phyloP scores from a whole-genome alignment of 1,140 invertebrate species.

The Leptonema lineaticorne region DNA sequence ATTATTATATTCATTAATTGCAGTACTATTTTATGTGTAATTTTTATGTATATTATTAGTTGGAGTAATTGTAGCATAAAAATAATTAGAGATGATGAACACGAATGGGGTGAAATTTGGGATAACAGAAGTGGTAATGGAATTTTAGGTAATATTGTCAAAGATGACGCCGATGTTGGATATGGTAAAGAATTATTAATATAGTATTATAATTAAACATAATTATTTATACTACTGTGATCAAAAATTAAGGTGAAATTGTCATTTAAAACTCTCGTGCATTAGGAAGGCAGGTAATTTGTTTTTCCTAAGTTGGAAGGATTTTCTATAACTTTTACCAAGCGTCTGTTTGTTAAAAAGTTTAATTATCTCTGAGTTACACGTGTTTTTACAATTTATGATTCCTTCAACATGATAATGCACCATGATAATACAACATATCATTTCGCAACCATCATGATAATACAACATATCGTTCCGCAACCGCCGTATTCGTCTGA shows the following conservation, averaged over 20 bases:
- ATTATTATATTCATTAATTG: not conserved
- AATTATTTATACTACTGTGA: too few species aligned
- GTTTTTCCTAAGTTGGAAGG: not conserved
- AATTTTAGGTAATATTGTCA: conserved; percentile 58
- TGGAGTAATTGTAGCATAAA: conserved; percentile 56
- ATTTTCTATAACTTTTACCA: too few species aligned
- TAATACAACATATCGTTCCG: too few species aligned
- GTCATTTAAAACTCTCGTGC: too few species aligned
- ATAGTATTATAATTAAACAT: not conserved
- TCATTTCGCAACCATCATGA: too few species aligned
- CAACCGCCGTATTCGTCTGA: too few species aligned
- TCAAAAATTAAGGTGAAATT: too few species aligned
- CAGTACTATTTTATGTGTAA: conserved; percentile 6
- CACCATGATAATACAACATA: too few species aligned
- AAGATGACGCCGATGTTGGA: conserved; percentile 60
- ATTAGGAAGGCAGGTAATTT: not conserved
- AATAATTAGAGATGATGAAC: conserved; percentile 53
- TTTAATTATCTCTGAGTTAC: too few species aligned
- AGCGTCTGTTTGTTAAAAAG: too few species aligned
- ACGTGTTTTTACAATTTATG: too few species aligned
- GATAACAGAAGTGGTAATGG: conserved; percentile 61
- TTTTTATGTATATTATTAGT: conserved; percentile 41
- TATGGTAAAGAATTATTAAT: conserved; percentile 47
- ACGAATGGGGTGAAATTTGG: conserved; percentile 61
- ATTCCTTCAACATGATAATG: too few species aligned